Percentiles rank a stretch among this genome's conserved stretches.
These are phyloP conservation scores for Setophaga petechia DNA, from an alignment of 2,113 vertebrate species.

Conservation along the genomic window DNA sequence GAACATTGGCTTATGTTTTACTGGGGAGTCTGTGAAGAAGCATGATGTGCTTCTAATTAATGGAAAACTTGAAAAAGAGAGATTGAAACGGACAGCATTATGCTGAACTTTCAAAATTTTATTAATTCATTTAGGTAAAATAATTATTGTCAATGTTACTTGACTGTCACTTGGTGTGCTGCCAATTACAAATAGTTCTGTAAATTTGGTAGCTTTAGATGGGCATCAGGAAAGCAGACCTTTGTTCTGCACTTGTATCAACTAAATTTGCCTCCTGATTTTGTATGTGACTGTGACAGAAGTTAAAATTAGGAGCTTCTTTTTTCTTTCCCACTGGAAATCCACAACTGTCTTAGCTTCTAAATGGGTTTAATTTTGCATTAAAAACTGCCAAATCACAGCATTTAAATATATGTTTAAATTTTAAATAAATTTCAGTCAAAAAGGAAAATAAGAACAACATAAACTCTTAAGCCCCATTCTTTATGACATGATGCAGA, in stretches of 20 bases:
- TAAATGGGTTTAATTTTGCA: background rate
- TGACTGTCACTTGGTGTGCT: background rate
- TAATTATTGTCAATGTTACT: background rate
- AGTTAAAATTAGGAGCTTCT: background rate
- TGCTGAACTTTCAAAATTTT: background rate
- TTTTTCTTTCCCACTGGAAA: background rate
- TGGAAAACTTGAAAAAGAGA: background rate
- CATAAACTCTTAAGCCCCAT: background rate
- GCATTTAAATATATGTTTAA: background rate
- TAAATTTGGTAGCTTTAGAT: background rate
- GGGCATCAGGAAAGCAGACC: background rate
- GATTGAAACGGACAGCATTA: background rate
- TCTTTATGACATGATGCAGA: background rate
- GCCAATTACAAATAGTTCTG: background rate
- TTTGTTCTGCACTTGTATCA: background rate
- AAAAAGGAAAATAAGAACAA: background rate
- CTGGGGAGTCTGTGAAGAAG: background rate
- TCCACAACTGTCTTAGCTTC: background rate
- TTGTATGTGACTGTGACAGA: background rate
- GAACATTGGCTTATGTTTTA: background rate
- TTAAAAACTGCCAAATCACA: background rate
- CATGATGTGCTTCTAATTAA: background rate
- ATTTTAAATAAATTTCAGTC: background rate
- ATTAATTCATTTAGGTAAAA: background rate
- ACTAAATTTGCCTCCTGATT: background rate